A percentile compares a stretch with the other conserved stretches of the same genome.
These are phyloP conservation scores for Actinernus sp. DNA, from an alignment of 92 coral and sea anemone genomes.

Conservation along the genomic window DNA sequence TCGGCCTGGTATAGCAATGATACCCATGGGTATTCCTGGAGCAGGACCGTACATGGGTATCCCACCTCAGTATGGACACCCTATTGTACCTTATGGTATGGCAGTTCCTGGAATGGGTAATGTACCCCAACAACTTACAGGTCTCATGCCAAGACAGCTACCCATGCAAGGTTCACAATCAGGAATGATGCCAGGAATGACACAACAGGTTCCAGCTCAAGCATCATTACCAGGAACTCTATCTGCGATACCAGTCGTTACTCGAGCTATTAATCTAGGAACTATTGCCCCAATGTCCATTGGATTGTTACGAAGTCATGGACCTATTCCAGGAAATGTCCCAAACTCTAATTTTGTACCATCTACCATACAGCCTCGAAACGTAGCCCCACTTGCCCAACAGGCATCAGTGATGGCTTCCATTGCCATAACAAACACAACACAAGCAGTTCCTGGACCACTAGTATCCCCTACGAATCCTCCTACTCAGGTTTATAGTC, in stretches of 20 bases:
- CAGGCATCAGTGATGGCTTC: slow-evolving; percentile 10
- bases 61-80: slow-evolving; percentile 34
- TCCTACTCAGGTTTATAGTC: slow-evolving; percentile 27
- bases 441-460: slow-evolving; percentile 36
- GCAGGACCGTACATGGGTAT: slow-evolving; percentile 33
- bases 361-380: neutral
- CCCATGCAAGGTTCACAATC: slow-evolving; percentile 14
- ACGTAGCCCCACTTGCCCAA: slow-evolving; percentile 7
- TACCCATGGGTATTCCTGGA: slow-evolving; percentile 54
- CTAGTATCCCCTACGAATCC: slow-evolving; percentile 23
- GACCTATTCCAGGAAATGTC: neutral
- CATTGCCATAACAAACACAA: slow-evolving; percentile 23
- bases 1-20: slow-evolving; percentile 37
- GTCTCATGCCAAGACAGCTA: slow-evolving; percentile 58
- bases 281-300: neutral
- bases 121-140: slow-evolving; percentile 21
- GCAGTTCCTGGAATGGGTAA: slow-evolving; percentile 43
- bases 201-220: slow-evolving; percentile 5
- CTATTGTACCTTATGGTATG: slow-evolving; percentile 50
- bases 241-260: neutral
- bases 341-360: neutral
- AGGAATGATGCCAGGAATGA: slow-evolving; percentile 8
- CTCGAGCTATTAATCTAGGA: neutral
- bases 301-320: neutral
- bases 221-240: neutral